Percentiles rank a stretch among this genome's conserved stretches.
Evolutionary conservation across 2,113 vertebrate species (phyloP).

Genomic region (Ceyx margarethae): DNA sequence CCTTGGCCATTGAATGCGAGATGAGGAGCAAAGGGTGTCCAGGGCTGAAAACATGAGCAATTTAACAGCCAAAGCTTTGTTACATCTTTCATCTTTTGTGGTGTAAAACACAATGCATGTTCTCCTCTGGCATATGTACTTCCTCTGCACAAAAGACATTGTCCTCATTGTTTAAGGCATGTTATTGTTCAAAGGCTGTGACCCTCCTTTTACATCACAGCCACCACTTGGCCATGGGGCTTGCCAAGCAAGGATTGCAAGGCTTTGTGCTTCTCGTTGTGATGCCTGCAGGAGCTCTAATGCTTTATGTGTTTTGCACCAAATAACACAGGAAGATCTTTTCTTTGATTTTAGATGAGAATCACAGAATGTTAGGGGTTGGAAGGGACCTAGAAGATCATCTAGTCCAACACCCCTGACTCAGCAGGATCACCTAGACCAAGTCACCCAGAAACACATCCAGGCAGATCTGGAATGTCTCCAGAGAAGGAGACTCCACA

Average conservation of each 20-base stretch:
- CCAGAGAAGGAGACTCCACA: too few relatives aligned
- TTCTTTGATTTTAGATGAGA: fast-evolving
- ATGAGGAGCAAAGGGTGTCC: neutral
- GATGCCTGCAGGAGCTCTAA: neutral
- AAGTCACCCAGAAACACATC: too few relatives aligned
- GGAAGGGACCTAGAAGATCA: too few relatives aligned
- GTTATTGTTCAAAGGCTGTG: neutral
- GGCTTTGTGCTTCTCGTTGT: neutral
- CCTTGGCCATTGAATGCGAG: neutral
- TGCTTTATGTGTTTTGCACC: fast-evolving
- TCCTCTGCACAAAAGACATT: neutral
- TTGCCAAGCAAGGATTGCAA: neutral
- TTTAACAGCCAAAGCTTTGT: neutral
- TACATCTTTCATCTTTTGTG: neutral
- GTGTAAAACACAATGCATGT: fast-evolving
- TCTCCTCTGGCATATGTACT: neutral
- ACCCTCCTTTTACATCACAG: neutral
- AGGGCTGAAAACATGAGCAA: neutral
- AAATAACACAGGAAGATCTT: neutral
- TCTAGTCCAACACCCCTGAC: too few relatives aligned
- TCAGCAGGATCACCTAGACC: too few relatives aligned
- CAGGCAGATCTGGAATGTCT: too few relatives aligned
- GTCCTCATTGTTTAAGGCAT: neutral
- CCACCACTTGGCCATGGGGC: neutral
- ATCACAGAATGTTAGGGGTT: too few relatives aligned